phyloP scores from a whole-genome alignment of 2,797 vertebrate species.

The Lepus townsendii region DNA sequence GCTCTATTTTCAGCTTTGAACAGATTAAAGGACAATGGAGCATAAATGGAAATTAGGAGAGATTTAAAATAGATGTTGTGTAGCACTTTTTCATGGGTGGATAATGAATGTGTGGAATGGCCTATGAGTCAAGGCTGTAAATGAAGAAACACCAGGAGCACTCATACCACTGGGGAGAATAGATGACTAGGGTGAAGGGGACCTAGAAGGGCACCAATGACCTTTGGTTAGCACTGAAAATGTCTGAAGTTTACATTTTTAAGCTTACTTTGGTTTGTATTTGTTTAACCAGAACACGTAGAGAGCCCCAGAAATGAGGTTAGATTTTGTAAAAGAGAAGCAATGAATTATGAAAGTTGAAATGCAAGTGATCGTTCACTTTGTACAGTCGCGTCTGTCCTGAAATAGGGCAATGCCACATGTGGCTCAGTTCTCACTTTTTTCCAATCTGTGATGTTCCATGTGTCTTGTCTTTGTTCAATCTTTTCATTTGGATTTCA shows the following conservation, averaged over 20 bases:
- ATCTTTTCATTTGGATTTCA: not conserved
- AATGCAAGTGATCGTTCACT: rapidly evolving
- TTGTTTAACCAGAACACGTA: conserved; percentile 36
- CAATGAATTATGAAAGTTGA: conserved; percentile 1
- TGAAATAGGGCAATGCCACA: not conserved
- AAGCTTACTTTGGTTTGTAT: conserved; percentile 65
- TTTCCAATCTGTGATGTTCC: not conserved
- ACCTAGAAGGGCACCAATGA: conserved; percentile 8
- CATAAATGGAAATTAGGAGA: conserved; percentile 87
- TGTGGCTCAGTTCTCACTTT: not conserved
- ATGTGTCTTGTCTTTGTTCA: conserved; percentile 10
- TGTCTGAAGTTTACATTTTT: conserved; percentile 39
- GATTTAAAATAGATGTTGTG: conserved; percentile 84
- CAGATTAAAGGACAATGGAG: conserved; percentile 85
- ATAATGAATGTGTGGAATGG: conserved; percentile 84
- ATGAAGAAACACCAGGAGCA: conserved; percentile 80
- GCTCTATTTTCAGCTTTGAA: conserved; percentile 86
- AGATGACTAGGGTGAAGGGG: conserved; percentile 67
- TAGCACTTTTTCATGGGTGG: conserved; percentile 83
- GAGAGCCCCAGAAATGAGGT: not conserved
- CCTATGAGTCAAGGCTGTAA: conserved; percentile 83
- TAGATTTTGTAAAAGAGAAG: not conserved
- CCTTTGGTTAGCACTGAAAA: conserved; percentile 74
- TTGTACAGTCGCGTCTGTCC: not conserved
- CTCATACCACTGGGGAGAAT: conserved; percentile 79